phyloP scores from a whole-genome alignment of 2,888 invertebrate species.

The Catocala nupta region DNA sequence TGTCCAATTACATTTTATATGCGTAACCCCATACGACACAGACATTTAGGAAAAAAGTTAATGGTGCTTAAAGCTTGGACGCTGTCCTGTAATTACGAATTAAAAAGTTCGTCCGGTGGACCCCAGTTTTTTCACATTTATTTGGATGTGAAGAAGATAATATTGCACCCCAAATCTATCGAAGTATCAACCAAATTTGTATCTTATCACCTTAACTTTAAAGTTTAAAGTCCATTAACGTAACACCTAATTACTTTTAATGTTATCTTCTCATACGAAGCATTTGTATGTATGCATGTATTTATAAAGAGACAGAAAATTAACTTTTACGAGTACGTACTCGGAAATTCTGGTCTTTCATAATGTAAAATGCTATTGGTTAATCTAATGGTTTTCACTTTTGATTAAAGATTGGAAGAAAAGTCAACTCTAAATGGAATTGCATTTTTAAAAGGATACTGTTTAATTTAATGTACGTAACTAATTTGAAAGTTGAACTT shows the following conservation, averaged over 20 bases:
- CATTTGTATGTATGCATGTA: constrained; percentile 72
- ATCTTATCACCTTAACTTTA: constrained; percentile 46
- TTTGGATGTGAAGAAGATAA: constrained; percentile 82
- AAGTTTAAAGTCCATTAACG: constrained; percentile 57
- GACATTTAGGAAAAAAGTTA: constrained; percentile 85
- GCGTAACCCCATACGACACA: constrained; percentile 70
- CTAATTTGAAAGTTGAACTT: too few relatives aligned
- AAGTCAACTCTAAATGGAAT: constrained; percentile 27
- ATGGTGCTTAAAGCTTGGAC: constrained; percentile 85
- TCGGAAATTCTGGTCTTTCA: constrained; percentile 40
- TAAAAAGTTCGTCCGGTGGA: constrained; percentile 84
- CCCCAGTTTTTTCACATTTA: constrained; percentile 85
- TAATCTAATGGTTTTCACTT: constrained; percentile 19
- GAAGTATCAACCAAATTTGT: constrained; percentile 37
- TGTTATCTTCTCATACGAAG: constrained; percentile 80
- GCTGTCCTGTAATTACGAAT: constrained; percentile 86
- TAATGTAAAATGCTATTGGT: constrained; percentile 49
- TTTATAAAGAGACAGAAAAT: constrained; percentile 75
- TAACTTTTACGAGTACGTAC: constrained; percentile 70
- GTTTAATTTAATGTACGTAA: too few relatives aligned
- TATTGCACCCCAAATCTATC: constrained; percentile 76
- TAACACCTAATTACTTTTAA: constrained; percentile 77
- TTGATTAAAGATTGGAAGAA: constrained; percentile 24
- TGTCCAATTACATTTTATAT: constrained; percentile 71
- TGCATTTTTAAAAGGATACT: constrained; percentile 15